phyloP scores from a whole-genome alignment of 2,113 vertebrate genomes.

The Psettodes erumei region DNA sequence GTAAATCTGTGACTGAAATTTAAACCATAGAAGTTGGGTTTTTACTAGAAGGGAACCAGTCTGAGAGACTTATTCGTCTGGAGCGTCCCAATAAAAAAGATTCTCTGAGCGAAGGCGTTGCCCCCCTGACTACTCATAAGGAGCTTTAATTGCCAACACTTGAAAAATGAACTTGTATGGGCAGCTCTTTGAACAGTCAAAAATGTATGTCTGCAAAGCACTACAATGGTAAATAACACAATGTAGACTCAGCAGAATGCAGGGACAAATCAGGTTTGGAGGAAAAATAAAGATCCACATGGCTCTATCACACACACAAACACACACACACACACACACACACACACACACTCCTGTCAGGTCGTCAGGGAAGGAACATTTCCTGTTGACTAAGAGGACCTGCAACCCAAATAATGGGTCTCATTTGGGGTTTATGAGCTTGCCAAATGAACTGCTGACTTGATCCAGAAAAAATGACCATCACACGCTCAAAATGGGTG shows the following conservation, averaged over 20 bases:
- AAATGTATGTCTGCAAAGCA: conserved; percentile 16
- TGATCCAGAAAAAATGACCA: conserved; percentile 1
- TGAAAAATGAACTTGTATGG: not conserved
- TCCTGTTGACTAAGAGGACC: conserved; percentile 42
- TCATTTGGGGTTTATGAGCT: conserved; percentile 30
- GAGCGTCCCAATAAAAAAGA: no score
- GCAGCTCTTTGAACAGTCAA: not conserved
- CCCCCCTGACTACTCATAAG: not conserved
- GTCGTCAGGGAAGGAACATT: conserved; percentile 22
- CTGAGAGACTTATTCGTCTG: not conserved
- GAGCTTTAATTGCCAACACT: conserved; percentile 6
- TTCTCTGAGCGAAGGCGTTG: conserved; percentile 10
- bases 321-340: not conserved
- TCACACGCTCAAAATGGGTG: not conserved
- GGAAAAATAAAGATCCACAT: conserved; percentile 11
- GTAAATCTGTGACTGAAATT: not conserved
- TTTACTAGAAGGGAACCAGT: not conserved
- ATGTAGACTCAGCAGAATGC: conserved; percentile 30
- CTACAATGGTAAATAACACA: not conserved
- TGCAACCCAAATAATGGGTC: conserved; percentile 38
- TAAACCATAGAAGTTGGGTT: not conserved
- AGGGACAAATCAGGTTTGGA: conserved; percentile 21
- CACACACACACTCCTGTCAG: conserved; percentile 15
- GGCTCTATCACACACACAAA: not conserved
- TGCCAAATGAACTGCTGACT: conserved; percentile 31